Evolutionary conservation across 2,797 vertebrate genomes (phyloP), one percentile per base, ranked within the genome.

Genomic region (Toxotes lorentzi): DNA sequence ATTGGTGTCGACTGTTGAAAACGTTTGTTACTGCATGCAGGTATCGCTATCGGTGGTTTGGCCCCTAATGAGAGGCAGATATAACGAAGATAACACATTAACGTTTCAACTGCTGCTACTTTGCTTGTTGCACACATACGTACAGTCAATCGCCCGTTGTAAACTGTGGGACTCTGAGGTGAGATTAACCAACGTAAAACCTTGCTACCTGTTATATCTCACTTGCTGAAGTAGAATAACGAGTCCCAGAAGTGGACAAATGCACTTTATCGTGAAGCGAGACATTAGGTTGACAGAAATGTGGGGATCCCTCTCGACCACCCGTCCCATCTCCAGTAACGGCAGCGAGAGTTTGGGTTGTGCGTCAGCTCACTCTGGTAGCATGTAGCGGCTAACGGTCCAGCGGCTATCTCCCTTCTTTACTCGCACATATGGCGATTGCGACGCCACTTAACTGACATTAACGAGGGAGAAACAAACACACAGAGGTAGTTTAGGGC

Each of bases 281-380:
- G 12, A 1, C 7, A 1, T 57, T n/a, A 23, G 43, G 60, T 69
- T 38, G 11, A 21, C 30, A 54, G 12, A 70, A 56, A 66, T 62
- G 51, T 64, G 51, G 6, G 6, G 64, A 7, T 57, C 34, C 54
- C 34, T 9, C 43, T n/a, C 40, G 45, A 50, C 71, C 66, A 4
- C 5, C 66, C 56, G 60, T 84, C 65, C 64, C 56, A 5, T 76
- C 74, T 17, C 11, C 58, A 10, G 2, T 7, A 65, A 70, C 74
- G n/a, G 41, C 50, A n/a, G 45, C 32, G 16, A 2, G 73, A 86
- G 85, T 81, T 80, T 51, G 71, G 57, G 12, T 82, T 69, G 89
- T 89, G 87, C 86, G 88, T 88, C 90, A 90, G 90, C 79, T 65
- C 85, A 4, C 75, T 47, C 51, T 54, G 69, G 3, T 88, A 91